Base-by-base conservation (phyloP, 2,888 invertebrate genomes). In the Thelaira solivaga region DNA sequence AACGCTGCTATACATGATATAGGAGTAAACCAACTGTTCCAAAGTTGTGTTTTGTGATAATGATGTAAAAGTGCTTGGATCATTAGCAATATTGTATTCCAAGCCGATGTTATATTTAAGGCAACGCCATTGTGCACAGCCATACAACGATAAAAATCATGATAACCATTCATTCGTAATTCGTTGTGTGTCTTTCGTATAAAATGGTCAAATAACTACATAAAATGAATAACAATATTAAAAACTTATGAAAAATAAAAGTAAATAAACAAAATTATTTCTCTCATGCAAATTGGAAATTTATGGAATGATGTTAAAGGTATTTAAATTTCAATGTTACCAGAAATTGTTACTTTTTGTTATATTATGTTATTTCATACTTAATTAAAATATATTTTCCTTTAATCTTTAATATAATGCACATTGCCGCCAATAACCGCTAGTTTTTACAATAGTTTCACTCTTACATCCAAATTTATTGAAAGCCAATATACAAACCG, bases 141-240 rank as follows among this genome's bases (percentile, higher is more conserved):
- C 0, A 91, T 92, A 7, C 91, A 90, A 73, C 92, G 91, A 85
- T 93, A 92, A 84, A 93, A 93, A 61, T 93, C 93, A 72, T 93
- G 90, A 83, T 93, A 93, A 2, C 94, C 93, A 83, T 91, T 91
- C 77, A 93, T 89, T 71, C 93, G 90, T 41, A 93, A 85, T 77
- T 90, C 88, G 76, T 92, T 91, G 83, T 94, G 94, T 82, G 90
- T 91, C 31, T 87, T 87, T 84, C 92, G 92, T 0, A 92, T 88
- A 55, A 92, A 85, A 83, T 92, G 91, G 87, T 93, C 92, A 69
- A 92, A 87, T 22, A 92, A 81, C 92, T 92, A 82, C 18, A 86
- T 11, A 11, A 45, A 81, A n/a, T 31, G 47, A 43, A 10, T 34
- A 34, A 34, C 5, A 2, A 5, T 26, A 36, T 36, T 18, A 24